Evolutionary conservation across 1,140 invertebrate genomes (phyloP).

Genomic region (Ectropis grisescens): DNA sequence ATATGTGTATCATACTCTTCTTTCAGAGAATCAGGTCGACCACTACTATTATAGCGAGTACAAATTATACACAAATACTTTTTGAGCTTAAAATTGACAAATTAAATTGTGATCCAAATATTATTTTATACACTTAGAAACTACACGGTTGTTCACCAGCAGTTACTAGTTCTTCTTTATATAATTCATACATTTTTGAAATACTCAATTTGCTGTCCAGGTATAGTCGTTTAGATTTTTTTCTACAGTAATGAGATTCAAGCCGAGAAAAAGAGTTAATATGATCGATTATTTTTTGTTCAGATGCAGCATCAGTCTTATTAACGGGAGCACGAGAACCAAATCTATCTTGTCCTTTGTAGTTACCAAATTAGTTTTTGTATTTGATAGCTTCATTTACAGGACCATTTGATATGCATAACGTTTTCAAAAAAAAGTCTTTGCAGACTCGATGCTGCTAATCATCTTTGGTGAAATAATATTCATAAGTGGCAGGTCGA

Average conservation of each 20-base stretch:
- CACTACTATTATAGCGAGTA: slow-evolving; percentile 2
- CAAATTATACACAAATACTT: not conserved
- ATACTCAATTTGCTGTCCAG: not conserved
- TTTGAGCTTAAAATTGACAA: not conserved
- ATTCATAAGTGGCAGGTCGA: too few relatives aligned
- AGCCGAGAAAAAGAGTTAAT: not conserved
- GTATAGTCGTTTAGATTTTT: not conserved
- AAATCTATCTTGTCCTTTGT: too few relatives aligned
- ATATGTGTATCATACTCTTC: not conserved
- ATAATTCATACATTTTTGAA: not conserved
- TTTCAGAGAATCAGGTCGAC: not conserved
- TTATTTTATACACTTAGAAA: not conserved
- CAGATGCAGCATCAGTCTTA: too few relatives aligned
- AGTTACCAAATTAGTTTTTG: too few relatives aligned
- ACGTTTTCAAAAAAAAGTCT: too few relatives aligned
- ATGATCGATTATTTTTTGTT: not conserved
- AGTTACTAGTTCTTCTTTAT: not conserved
- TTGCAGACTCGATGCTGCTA: too few relatives aligned
- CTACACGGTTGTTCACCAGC: not conserved
- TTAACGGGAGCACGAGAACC: too few relatives aligned
- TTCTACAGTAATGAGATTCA: not conserved
- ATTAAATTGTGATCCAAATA: not conserved
- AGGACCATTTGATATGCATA: too few relatives aligned
- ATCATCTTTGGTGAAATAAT: too few relatives aligned
- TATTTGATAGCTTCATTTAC: too few relatives aligned